A percentile compares a stretch with the other conserved stretches of the same genome.
Evolutionary conservation across 2,888 invertebrate genomes (phyloP).

Genomic region (Ommatoiulus sabulosus): DNA sequence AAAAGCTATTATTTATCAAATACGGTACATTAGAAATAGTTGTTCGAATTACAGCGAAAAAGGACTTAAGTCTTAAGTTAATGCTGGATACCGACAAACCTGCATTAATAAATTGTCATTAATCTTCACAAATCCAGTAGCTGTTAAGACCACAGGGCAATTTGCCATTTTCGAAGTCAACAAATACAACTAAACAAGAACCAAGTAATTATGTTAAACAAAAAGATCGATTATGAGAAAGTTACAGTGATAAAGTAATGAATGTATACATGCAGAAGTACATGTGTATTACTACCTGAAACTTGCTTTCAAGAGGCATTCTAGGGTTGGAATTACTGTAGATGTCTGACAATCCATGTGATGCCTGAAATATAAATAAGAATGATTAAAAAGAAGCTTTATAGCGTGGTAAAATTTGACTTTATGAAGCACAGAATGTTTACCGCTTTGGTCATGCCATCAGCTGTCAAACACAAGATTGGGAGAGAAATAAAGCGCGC

Average conservation of each 20-base stretch:
- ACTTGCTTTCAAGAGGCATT: neutral
- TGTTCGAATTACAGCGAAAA: too few relatives aligned
- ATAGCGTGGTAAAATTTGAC: neutral
- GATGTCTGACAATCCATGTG: neutral
- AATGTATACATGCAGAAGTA: neutral
- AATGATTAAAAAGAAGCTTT: neutral
- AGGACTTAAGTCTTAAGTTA: too few relatives aligned
- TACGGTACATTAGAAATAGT: too few relatives aligned
- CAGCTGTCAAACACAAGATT: neutral
- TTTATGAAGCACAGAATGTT: neutral
- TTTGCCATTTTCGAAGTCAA: neutral
- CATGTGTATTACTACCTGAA: slow-evolving; percentile 1
- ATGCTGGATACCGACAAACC: neutral
- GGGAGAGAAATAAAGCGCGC: neutral
- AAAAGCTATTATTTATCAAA: too few relatives aligned
- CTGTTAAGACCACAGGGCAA: neutral
- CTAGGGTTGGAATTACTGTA: neutral
- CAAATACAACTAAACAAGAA: slow-evolving; percentile 29
- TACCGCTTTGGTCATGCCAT: slow-evolving; percentile 8
- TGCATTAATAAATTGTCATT: neutral
- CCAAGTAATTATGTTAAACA: neutral
- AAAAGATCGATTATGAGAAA: neutral
- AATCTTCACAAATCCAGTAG: neutral
- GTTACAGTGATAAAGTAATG: neutral
- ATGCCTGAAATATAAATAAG: neutral